Percentiles rank a stretch among this genome's conserved stretches.
Conservation (phyloP, 2,888 invertebrate species). For the Cancer borealis region DNA sequence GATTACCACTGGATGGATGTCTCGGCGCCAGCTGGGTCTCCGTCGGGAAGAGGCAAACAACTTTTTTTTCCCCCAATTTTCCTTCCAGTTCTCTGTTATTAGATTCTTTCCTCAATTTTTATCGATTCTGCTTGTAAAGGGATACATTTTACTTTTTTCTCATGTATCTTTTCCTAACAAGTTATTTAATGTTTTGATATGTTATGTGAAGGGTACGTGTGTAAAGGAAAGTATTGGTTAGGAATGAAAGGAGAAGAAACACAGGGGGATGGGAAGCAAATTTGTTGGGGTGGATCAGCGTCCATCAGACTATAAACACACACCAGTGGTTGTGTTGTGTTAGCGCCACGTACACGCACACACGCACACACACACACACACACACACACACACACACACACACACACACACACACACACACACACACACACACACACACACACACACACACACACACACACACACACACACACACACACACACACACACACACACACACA, state of each 20-base stretch:
- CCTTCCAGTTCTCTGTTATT: neutral
- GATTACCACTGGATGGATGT: conserved; percentile 14
- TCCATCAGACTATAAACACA: neutral
- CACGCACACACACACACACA: no score
- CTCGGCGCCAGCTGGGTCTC: conserved; percentile 17
- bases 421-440: no score
- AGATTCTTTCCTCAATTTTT: neutral
- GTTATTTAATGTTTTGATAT: neutral
- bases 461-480: no score
- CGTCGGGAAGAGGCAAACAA: neutral
- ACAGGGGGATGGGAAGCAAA: neutral
- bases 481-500: no score
- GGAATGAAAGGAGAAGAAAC: neutral
- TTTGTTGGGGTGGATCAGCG: neutral
- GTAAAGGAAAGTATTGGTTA: neutral
- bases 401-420: no score
- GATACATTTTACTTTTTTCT: neutral
- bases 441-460: no score
- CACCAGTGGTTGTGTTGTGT: neutral
- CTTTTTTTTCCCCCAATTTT: neutral
- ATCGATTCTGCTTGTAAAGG: neutral
- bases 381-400: no score
- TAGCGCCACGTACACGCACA: neutral
- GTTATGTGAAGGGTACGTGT: neutral
- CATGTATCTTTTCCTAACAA: neutral